phyloP scores from a whole-genome alignment of 2,888 invertebrate species.

The Cephus rjabovi region DNA sequence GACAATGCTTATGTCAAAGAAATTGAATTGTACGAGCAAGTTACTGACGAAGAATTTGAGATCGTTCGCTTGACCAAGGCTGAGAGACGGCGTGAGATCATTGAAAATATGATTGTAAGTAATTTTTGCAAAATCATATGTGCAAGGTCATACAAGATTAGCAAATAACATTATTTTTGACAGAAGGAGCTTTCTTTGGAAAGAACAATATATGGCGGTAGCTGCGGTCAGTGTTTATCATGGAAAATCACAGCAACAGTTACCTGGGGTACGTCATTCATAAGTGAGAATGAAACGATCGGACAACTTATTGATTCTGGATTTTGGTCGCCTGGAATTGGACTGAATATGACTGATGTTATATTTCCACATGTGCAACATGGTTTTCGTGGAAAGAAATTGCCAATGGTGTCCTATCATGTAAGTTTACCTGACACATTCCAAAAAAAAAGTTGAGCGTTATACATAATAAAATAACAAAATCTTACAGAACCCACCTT shows the following conservation, averaged over 20 bases:
- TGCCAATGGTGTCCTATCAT: constrained; percentile 82
- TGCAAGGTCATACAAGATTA: background rate
- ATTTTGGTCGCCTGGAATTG: constrained; percentile 80
- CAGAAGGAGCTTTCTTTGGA: constrained; percentile 29
- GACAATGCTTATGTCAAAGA: constrained; percentile 79
- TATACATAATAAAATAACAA: background rate
- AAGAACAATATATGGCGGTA: constrained; percentile 14
- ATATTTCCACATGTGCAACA: constrained; percentile 84
- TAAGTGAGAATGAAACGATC: constrained; percentile 49
- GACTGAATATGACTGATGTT: constrained; percentile 75
- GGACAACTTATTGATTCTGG: constrained; percentile 72
- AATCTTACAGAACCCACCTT: constrained; percentile 84
- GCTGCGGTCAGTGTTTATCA: constrained; percentile 52
- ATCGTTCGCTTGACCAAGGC: constrained; percentile 78
- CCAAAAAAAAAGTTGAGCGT: background rate
- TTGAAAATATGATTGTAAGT: constrained; percentile 76
- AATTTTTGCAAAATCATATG: background rate
- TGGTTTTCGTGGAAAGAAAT: constrained; percentile 79
- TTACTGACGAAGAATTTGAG: constrained; percentile 90
- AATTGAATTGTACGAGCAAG: constrained; percentile 77
- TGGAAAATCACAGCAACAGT: constrained; percentile 70
- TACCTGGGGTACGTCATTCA: constrained; percentile 72
- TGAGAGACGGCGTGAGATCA: constrained; percentile 74
- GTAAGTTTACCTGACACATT: constrained; percentile 68
- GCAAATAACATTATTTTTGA: background rate